Base-by-base conservation (phyloP, 2,113 vertebrate genomes). In the Heterotilapia buettikoferi region DNA sequence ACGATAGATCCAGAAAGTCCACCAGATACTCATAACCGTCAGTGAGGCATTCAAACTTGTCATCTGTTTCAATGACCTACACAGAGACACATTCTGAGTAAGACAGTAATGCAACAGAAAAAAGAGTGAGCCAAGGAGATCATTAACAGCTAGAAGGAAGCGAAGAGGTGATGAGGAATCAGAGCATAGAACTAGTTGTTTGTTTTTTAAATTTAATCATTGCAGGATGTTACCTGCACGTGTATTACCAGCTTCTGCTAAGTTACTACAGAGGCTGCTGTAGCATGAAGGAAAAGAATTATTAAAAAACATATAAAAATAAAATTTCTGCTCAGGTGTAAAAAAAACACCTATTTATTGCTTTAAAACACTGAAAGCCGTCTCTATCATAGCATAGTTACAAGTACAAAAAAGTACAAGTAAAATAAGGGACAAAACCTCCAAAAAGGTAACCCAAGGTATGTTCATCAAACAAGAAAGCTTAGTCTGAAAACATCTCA, bases 51-150 rank as follows among this genome's bases (percentile, higher is more conserved):
- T 54, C 47, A 89, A 97, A 97, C 59, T 95, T 57, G 4, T 97
- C 97, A 43, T 97, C 94, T 16, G 96, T 97, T 93, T 97, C 97
- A 43, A 95, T 96, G 87, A 97, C 88, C 97, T 97, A 47, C 29
- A 83, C 2, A 4, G 38, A 7, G 26, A 82, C 26, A 80, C 29
- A 53, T 3, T 43, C n/a, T 45, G 13, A 68, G 57, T 6, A 2
- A 33, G 6, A 26, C 14, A 14, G 9, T n/a, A 84, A 38, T 26
- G 71, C 18, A 59, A 59, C 18, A 4, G 21, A 52, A 36, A 8
- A 29, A 76, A 5, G 3, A 71, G 8, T 24, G 12, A 78, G 16
- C 2, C 6, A 40, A 38, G 31, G 18, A 7, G 33, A 12, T 1
- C 2, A 29, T 3, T 26, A 12, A 73, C 50, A 84, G 61, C 19